Evolutionary conservation across 2,797 vertebrate genomes (phyloP), one percentile per base, ranked within the genome.

Genomic region (Melanotaenia pygmaea): DNA sequence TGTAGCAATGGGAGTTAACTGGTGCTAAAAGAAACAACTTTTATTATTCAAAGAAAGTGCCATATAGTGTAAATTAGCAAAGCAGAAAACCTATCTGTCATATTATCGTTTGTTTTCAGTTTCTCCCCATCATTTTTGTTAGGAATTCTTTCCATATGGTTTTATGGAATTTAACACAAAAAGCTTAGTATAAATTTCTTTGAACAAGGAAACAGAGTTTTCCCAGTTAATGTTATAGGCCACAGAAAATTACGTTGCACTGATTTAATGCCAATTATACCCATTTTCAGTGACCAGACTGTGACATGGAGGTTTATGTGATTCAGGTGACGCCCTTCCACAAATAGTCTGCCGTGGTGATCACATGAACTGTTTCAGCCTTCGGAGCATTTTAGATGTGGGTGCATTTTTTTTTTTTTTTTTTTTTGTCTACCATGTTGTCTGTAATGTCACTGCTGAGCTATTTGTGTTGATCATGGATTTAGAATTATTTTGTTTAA

Each of bases 1-100:
- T 74, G 56, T 68, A 73, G 83, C 87, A 74, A 75, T 57, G 89
- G 89, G 90, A 90, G 83, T 82, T 89, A 77, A 79, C 70, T 89
- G 85, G 86, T 82, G 64, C 59, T n/a, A 45, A 18, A 38, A 38
- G 72, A 70, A 77, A 77, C 35, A 85, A 86, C 67, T 79, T 82
- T 60, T 70, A 74, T 78, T 63, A 66, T 77, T 82, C 64, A 22
- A 64, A 72, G 16, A 76, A 40, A 74, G 66, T 20, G 3, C 12
- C 34, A 22, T 1, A 11, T 6, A 38, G 7, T 40, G 18, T 28
- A n/a, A 40, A 43, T 59, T 14, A 72, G 43, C 57, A 56, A 50
- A 63, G 50, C 56, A 12, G 16, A n/a, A 22, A 57, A 40, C 32
- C 20, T 5, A 32, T 30, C 16, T 32, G 12, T 45, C 47, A 54